These are phyloP conservation scores for Myathropa florea DNA, from an alignment of 2,888 invertebrate genomes.

Conservation along the genomic window DNA sequence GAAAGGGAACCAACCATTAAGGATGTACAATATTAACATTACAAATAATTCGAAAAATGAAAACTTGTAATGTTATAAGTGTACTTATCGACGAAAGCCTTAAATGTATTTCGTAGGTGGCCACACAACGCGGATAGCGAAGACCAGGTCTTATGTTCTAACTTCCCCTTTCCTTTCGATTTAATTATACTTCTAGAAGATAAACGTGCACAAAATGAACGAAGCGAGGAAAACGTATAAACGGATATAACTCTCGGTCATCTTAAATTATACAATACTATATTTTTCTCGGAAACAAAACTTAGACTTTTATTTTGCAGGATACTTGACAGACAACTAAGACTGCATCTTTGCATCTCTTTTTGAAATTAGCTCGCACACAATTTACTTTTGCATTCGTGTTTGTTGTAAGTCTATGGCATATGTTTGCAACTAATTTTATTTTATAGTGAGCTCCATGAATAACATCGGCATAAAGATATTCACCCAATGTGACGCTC, in stretches of 20 bases:
- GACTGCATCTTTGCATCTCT: slow-evolving; percentile 9
- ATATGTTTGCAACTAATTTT: slow-evolving; percentile 57
- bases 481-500: background rate
- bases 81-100: background rate
- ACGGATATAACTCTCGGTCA: background rate
- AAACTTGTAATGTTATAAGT: slow-evolving; percentile 27
- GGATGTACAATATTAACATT: slow-evolving; percentile 4
- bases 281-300: background rate
- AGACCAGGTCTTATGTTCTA: background rate
- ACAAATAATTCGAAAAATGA: background rate
- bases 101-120: slow-evolving; percentile 8
- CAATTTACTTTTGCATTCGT: slow-evolving; percentile 18
- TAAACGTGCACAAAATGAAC: background rate
- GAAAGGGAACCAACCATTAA: slow-evolving; percentile 45
- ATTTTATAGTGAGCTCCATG: slow-evolving; percentile 50
- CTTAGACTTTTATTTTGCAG: slow-evolving; percentile 8
- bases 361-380: background rate
- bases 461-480: background rate
- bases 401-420: slow-evolving; percentile 56
- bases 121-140: background rate
- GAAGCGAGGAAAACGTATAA: background rate
- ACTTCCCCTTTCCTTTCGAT: background rate
- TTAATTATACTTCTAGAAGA: slow-evolving; percentile 35
- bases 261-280: background rate
- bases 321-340: slow-evolving; percentile 4